phyloP scores from a whole-genome alignment of 2,888 invertebrate species.

The Mactromeris polynyma region DNA sequence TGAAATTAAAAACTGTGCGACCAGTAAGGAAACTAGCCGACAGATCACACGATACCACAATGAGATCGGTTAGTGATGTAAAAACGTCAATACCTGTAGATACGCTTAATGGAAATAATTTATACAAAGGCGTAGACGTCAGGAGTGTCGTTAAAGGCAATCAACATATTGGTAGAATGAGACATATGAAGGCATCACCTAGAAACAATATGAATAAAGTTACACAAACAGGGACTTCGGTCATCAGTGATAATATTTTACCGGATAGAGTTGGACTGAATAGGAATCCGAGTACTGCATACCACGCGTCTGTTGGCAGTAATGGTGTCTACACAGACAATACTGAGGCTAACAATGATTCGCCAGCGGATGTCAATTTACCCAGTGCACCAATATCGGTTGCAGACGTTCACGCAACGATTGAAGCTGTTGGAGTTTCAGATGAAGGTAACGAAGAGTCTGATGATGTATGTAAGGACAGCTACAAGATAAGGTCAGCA shows the following conservation, averaged over 20 bases:
- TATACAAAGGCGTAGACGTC: background rate
- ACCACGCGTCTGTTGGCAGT: background rate
- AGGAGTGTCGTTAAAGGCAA: background rate
- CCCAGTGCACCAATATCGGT: background rate
- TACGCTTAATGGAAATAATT: background rate
- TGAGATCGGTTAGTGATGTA: background rate
- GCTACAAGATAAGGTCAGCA: conserved; percentile 37
- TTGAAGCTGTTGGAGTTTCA: background rate
- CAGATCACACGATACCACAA: background rate
- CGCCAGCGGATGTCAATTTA: background rate
- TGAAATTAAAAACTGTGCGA: background rate
- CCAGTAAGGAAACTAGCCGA: background rate
- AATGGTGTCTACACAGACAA: background rate
- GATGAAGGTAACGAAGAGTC: conserved; percentile 24
- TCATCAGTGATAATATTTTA: background rate
- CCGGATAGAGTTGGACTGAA: background rate
- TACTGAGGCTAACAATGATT: background rate
- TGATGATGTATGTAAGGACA: conserved; percentile 36
- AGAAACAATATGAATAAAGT: background rate
- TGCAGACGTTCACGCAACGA: background rate
- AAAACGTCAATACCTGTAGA: background rate
- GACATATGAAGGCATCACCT: background rate
- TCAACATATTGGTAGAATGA: background rate
- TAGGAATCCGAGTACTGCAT: background rate
- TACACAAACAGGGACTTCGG: background rate